Conservation (phyloP, 2,888 invertebrate genomes). For the Tricholauxania praeusta region DNA sequence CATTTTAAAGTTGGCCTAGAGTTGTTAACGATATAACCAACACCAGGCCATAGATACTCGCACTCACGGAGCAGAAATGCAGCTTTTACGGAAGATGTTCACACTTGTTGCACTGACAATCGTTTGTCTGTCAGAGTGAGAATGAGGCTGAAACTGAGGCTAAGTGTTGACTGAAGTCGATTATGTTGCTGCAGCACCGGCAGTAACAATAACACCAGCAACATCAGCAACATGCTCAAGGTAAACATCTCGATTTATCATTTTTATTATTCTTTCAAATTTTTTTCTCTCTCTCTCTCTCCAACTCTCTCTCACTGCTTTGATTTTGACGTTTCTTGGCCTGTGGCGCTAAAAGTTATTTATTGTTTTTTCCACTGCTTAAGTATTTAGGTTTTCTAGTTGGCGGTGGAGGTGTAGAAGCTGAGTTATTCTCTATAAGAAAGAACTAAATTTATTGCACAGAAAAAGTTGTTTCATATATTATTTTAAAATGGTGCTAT, state of each 20-base stretch:
- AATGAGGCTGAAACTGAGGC: neutral
- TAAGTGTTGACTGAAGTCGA: neutral
- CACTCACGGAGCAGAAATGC: neutral
- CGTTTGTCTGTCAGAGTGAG: neutral
- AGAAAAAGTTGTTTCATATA: no score
- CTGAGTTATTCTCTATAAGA: no score
- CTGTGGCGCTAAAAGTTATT: constrained; percentile 24
- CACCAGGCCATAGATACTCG: neutral
- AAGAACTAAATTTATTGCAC: no score
- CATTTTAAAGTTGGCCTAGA: constrained; percentile 9
- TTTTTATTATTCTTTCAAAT: constrained; percentile 3
- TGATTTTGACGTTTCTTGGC: constrained; percentile 1
- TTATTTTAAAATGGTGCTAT: no score
- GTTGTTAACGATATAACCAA: constrained; percentile 21
- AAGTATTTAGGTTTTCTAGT: no score
- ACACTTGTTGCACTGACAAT: constrained; percentile 7
- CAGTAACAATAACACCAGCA: neutral
- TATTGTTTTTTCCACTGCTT: neutral
- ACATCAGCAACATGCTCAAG: constrained; percentile 13
- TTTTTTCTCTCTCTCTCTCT: neutral
- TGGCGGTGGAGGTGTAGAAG: no score
- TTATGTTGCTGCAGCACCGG: neutral
- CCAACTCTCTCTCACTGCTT: neutral
- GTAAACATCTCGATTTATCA: constrained; percentile 39
- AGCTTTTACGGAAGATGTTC: constrained; percentile 20